These are phyloP conservation scores for Amphiura filiformis DNA, from an alignment of 35 echinoderm and acorn worm genomes.

Conservation along the genomic window DNA sequence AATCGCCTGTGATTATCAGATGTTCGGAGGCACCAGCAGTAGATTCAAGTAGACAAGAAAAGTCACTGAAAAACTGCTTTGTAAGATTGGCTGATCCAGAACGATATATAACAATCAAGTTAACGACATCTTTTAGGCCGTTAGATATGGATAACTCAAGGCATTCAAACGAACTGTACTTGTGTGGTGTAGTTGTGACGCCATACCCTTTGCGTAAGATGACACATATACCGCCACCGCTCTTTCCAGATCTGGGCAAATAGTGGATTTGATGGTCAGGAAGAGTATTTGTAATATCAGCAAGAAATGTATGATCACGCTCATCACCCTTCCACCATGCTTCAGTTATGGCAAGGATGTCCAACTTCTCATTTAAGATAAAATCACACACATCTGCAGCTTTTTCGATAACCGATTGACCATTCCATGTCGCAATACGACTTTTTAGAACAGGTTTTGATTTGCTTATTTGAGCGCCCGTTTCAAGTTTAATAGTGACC, in stretches of 20 bases:
- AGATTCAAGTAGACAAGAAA: background rate
- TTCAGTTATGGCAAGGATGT: conserved; percentile 45
- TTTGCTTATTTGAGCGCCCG: no score
- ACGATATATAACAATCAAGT: conserved; percentile 31
- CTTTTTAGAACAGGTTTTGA: no score
- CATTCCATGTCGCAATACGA: no score
- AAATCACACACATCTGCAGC: conserved; percentile 33
- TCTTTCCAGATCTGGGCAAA: background rate
- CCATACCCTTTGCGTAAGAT: conserved; percentile 1
- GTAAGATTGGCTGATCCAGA: background rate
- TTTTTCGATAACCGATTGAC: no score
- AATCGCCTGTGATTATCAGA: background rate
- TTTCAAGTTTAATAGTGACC: no score
- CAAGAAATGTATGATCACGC: conserved; percentile 18
- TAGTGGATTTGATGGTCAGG: background rate
- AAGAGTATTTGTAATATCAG: conserved; percentile 39
- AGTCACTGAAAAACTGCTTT: background rate
- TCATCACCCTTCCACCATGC: conserved; percentile 42
- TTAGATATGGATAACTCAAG: background rate
- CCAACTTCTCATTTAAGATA: conserved; percentile 34
- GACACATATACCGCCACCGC: conserved; percentile 39
- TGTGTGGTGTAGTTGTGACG: background rate
- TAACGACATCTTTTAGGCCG: background rate
- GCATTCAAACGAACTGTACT: conserved; percentile 24
- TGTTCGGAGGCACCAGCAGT: background rate